These are phyloP conservation scores for Mugil cephalus DNA, from an alignment of 2,113 vertebrate species.

Conservation along the genomic window DNA sequence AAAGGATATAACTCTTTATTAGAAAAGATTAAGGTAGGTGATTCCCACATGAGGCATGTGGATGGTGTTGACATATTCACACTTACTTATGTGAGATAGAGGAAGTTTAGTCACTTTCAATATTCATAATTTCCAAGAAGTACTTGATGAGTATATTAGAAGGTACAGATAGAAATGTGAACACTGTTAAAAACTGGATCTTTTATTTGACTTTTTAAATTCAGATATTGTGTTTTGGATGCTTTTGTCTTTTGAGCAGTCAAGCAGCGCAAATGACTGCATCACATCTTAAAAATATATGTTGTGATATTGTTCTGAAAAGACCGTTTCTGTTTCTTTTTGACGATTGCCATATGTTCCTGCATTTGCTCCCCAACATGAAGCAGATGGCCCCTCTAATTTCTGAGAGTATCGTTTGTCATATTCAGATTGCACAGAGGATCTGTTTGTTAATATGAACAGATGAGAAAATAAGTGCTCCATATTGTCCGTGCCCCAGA, in stretches of 20 bases:
- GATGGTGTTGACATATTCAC: slow-evolving; percentile 6
- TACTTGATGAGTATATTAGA: background rate
- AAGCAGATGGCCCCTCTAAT: slow-evolving; percentile 73
- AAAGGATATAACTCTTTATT: background rate
- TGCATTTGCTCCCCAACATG: slow-evolving; percentile 37
- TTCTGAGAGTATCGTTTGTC: slow-evolving; percentile 66
- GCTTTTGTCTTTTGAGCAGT: slow-evolving; percentile 2
- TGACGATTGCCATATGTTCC: slow-evolving; percentile 44
- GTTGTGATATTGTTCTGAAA: slow-evolving; percentile 10
- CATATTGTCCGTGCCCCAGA: slow-evolving; percentile 27
- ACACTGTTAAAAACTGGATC: background rate
- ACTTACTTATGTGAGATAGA: slow-evolving; percentile 20
- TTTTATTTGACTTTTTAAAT: slow-evolving; percentile 2
- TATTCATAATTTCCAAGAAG: slow-evolving; percentile 16
- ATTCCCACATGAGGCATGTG: slow-evolving; percentile 19
- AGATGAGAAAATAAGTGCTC: slow-evolving; percentile 61
- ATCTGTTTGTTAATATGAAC: slow-evolving; percentile 54
- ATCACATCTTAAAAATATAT: slow-evolving; percentile 9
- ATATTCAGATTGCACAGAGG: slow-evolving; percentile 52
- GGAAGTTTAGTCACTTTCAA: slow-evolving; percentile 36
- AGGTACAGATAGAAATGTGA: background rate
- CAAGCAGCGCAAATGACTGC: background rate
- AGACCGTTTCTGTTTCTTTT: slow-evolving; percentile 35
- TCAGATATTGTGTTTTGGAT: slow-evolving; percentile 9
- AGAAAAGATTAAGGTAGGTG: background rate